These are phyloP conservation scores for Aphelenchoides avenae DNA, from an alignment of 1,140 invertebrate species.

Conservation along the genomic window DNA sequence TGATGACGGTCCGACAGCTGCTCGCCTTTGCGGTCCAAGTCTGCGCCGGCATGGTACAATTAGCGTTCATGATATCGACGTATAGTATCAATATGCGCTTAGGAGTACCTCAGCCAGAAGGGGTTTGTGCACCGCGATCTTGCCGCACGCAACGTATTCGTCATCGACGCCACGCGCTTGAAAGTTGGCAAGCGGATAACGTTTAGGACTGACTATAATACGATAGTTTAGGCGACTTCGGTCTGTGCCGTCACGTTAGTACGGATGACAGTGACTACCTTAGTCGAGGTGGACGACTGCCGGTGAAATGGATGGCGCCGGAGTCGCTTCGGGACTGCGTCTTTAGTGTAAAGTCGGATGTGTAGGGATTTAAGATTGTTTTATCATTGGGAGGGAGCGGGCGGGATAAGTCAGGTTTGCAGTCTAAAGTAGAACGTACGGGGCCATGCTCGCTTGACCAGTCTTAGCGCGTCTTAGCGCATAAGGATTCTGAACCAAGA, in stretches of 20 bases:
- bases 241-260: slow-evolving; percentile 62
- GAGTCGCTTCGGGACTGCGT: slow-evolving; percentile 62
- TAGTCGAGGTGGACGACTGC: slow-evolving; percentile 60
- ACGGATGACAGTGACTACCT: slow-evolving; percentile 62
- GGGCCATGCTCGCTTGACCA: too few relatives aligned
- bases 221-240: too few relatives aligned
- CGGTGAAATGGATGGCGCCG: slow-evolving; percentile 61
- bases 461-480: too few relatives aligned
- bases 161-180: slow-evolving; percentile 58
- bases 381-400: too few relatives aligned
- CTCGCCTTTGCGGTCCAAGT: slow-evolving; percentile 57
- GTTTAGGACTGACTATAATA: too few relatives aligned
- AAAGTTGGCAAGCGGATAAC: too few relatives aligned
- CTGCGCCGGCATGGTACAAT: slow-evolving; percentile 56
- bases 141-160: slow-evolving; percentile 62
- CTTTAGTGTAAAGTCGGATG: slow-evolving; percentile 63
- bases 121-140: slow-evolving; percentile 63
- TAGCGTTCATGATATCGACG: too few relatives aligned
- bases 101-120: slow-evolving; percentile 62
- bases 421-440: too few relatives aligned
- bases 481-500: too few relatives aligned
- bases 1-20: slow-evolving; percentile 56
- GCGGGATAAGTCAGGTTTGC: too few relatives aligned
- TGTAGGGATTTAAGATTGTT: slow-evolving; percentile 50
- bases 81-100: slow-evolving; percentile 1